Conservation (phyloP, 2,888 invertebrate genomes). For the Encarsia formosa region DNA sequence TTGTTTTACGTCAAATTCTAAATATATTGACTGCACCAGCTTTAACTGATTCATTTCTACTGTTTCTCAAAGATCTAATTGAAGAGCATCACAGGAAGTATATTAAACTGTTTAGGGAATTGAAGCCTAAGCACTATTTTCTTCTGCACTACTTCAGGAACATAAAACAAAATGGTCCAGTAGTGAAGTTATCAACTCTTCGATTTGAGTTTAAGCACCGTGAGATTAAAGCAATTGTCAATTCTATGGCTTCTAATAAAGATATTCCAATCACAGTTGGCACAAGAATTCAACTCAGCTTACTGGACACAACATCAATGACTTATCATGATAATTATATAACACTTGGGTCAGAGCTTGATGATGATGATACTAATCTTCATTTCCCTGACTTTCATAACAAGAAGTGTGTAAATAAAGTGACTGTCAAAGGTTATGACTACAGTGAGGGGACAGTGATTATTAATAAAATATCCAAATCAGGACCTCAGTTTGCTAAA, state of each 20-base stretch:
- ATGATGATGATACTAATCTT: background rate
- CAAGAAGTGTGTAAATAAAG: too few relatives aligned
- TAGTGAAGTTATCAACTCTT: slow-evolving; percentile 10
- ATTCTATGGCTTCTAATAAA: slow-evolving; percentile 5
- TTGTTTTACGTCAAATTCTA: slow-evolving; percentile 16
- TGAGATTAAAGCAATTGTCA: slow-evolving; percentile 5
- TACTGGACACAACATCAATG: background rate
- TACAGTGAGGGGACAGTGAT: background rate
- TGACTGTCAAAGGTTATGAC: background rate
- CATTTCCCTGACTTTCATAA: too few relatives aligned
- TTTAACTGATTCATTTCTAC: slow-evolving; percentile 2
- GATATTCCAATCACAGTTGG: slow-evolving; percentile 14
- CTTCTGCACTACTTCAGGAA: slow-evolving; percentile 16
- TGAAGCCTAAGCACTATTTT: slow-evolving; percentile 20
- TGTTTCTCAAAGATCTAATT: slow-evolving; percentile 7
- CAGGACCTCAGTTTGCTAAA: background rate
- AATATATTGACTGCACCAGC: slow-evolving; percentile 20
- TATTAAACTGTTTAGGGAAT: slow-evolving; percentile 8
- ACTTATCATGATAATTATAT: slow-evolving; percentile 4
- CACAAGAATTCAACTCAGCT: slow-evolving; percentile 4
- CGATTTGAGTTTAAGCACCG: slow-evolving; percentile 21
- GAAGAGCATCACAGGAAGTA: slow-evolving; percentile 12
- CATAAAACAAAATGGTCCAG: slow-evolving; percentile 12
- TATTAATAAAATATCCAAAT: background rate
- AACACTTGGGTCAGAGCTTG: background rate